Conservation (phyloP, 2,113 vertebrate genomes). For the Cinclus cinclus region DNA sequence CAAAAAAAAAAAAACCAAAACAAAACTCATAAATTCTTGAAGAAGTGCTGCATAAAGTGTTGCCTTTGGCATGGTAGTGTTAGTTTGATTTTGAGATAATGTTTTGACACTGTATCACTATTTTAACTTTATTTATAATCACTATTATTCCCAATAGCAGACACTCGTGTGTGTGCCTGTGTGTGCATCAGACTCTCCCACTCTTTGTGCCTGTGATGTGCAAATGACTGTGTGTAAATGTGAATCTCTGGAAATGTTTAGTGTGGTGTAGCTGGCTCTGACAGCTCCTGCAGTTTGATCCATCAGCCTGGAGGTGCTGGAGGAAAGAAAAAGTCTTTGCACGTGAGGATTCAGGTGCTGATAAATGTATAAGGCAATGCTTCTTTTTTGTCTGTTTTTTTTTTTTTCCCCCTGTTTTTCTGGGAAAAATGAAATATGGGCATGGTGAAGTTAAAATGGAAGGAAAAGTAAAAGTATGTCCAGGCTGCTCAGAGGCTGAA, state of each 20-base stretch:
- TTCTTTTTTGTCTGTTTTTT: background rate
- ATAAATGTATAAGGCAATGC: background rate
- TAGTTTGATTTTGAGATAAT: background rate
- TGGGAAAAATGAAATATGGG: background rate
- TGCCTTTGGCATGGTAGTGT: background rate
- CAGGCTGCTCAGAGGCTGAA: background rate
- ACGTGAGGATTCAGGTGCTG: background rate
- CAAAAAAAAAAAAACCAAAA: background rate
- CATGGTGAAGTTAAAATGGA: background rate
- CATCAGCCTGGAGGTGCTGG: background rate
- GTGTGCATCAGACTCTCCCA: background rate
- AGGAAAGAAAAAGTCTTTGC: background rate
- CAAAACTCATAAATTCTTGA: background rate
- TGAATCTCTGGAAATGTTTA: background rate
- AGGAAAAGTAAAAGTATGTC: background rate
- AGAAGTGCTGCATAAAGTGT: background rate
- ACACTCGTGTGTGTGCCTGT: rapidly evolving
- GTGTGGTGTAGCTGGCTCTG: background rate
- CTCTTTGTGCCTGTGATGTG: background rate
- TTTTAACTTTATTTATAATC: background rate
- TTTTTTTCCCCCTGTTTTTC: background rate
- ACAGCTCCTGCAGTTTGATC: background rate
- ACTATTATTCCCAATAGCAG: background rate
- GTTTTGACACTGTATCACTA: background rate
- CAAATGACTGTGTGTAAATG: background rate